Evolutionary conservation across 2,797 vertebrate genomes (phyloP).

Genomic region (Enteromius unitaeniatus): DNA sequence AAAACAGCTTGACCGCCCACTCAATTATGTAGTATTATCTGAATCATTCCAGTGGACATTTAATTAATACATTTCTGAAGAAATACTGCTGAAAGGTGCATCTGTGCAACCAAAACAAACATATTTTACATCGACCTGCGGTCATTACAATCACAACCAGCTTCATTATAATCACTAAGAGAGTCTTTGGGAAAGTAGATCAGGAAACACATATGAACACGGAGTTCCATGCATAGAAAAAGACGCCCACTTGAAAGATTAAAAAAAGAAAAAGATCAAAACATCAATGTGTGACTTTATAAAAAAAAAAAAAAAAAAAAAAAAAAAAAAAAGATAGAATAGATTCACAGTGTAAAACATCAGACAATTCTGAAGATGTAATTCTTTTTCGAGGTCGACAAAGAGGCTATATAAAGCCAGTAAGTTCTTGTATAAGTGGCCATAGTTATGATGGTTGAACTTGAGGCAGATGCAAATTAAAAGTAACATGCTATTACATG

Average conservation of each 20-base stretch:
- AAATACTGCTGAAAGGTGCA: constrained; percentile 60
- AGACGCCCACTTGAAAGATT: not conserved
- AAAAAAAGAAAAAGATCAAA: not conserved
- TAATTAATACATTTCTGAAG: constrained; percentile 16
- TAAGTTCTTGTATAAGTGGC: not conserved
- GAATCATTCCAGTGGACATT: constrained; percentile 36
- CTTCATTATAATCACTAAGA: constrained; percentile 20
- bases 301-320: too few species aligned
- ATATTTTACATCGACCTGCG: constrained; percentile 28
- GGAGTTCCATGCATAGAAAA: constrained; percentile 47
- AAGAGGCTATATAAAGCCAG: not conserved
- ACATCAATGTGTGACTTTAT: not conserved
- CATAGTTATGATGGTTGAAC: not conserved
- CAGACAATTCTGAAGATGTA: constrained; percentile 13
- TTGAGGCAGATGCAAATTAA: constrained; percentile 1
- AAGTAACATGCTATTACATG: not conserved
- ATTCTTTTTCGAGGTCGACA: not conserved
- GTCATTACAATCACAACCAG: constrained; percentile 1
- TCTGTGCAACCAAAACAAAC: constrained; percentile 48
- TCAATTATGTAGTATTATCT: constrained; percentile 9
- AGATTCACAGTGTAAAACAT: constrained; percentile 57
- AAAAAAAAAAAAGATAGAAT: not conserved
- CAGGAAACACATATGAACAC: constrained; percentile 25
- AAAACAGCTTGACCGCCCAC: constrained; percentile 31
- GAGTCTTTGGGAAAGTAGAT: constrained; percentile 54